Evolutionary conservation across 2,888 invertebrate species (phyloP).

Genomic region (Metalampra italica): DNA sequence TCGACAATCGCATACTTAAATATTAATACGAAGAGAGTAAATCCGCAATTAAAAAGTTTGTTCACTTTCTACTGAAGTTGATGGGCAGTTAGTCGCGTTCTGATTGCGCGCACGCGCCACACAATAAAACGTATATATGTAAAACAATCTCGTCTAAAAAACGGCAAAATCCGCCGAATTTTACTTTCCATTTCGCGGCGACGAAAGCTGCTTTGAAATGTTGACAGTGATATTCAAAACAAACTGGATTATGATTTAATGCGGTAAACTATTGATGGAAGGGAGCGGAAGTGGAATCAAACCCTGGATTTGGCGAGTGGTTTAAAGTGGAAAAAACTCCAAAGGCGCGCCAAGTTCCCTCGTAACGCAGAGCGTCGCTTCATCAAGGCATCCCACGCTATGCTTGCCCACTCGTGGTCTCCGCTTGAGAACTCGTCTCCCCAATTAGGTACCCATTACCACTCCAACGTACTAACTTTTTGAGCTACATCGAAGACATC

Average conservation of each 20-base stretch:
- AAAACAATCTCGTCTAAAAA: slow-evolving; percentile 16
- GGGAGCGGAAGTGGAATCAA: too few species aligned
- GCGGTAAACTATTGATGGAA: too few species aligned
- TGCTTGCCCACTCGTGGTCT: too few species aligned
- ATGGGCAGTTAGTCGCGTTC: slow-evolving; percentile 53
- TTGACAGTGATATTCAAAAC: slow-evolving; percentile 2
- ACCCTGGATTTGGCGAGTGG: too few species aligned
- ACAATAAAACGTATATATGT: slow-evolving; percentile 37
- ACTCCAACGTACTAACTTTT: too few species aligned
- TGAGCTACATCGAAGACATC: too few species aligned
- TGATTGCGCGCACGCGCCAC: slow-evolving; percentile 40
- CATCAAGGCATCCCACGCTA: too few species aligned
- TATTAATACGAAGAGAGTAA: slow-evolving; percentile 36
- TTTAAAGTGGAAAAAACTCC: too few species aligned
- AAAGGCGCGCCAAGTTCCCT: too few species aligned
- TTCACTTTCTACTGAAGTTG: slow-evolving; percentile 47
- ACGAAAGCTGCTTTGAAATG: slow-evolving; percentile 7
- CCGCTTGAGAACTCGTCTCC: too few species aligned
- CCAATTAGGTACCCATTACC: too few species aligned
- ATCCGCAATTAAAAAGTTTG: slow-evolving; percentile 26
- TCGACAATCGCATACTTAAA: slow-evolving; percentile 28
- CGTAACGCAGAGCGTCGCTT: too few species aligned
- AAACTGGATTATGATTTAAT: background rate
- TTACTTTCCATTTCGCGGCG: slow-evolving; percentile 36
- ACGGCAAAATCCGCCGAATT: slow-evolving; percentile 3